Conservation (phyloP, 2,113 vertebrate genomes). For the Sialia sialis region DNA sequence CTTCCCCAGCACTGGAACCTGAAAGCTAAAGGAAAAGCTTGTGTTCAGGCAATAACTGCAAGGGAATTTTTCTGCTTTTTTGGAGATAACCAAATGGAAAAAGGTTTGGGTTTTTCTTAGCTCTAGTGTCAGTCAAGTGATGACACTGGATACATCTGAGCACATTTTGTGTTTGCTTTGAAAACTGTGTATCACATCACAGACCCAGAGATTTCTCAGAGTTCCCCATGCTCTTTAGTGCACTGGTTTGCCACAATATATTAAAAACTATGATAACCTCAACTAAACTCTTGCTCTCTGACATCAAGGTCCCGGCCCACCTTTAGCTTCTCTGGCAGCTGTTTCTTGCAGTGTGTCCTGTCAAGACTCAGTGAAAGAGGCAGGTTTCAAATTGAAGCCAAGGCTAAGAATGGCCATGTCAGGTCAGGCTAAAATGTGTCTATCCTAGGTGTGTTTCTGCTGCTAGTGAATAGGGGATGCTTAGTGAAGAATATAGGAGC, state of each 20-base stretch:
- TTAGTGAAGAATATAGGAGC: not conserved
- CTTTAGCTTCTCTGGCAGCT: not conserved
- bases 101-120: not conserved
- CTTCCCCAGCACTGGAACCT: not conserved
- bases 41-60: not conserved
- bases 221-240: not conserved
- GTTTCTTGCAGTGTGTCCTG: not conserved
- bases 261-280: not conserved
- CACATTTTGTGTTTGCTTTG: not conserved
- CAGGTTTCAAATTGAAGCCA: not conserved
- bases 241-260: not conserved
- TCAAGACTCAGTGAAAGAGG: not conserved
- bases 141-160: not conserved
- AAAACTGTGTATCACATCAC: not conserved
- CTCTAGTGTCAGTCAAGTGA: not conserved
- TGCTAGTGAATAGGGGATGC: not conserved
- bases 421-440: not conserved
- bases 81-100: not conserved
- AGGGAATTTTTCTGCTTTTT: not conserved
- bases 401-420: not conserved
- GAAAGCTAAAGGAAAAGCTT: not conserved
- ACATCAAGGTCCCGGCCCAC: not conserved
- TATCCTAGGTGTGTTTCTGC: not conserved
- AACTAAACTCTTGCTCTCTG: not conserved
- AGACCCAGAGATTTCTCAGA: not conserved